Conservation (phyloP, 2,113 vertebrate genomes). For the Pangasianodon hypophthalmus region DNA sequence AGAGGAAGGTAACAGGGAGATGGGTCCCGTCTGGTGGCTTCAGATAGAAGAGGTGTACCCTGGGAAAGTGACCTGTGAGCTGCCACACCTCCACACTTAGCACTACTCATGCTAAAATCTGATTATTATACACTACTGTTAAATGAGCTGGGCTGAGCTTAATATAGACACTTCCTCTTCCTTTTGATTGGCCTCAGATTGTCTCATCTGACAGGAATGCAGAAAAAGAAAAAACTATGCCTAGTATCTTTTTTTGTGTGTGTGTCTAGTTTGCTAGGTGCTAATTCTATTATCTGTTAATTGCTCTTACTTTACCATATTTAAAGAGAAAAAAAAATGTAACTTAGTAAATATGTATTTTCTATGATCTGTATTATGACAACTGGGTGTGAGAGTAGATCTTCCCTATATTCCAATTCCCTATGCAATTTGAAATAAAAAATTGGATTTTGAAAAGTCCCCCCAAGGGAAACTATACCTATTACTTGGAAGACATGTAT, state of each 20-base stretch:
- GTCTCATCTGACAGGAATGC: slow-evolving; percentile 46
- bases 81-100: slow-evolving; percentile 45
- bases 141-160: slow-evolving; percentile 34
- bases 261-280: slow-evolving; percentile 6
- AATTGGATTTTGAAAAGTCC: too few species aligned
- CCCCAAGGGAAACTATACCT: not conserved
- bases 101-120: slow-evolving; percentile 8
- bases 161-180: slow-evolving; percentile 48
- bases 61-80: slow-evolving; percentile 58
- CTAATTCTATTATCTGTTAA: not conserved
- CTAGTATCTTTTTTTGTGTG: not conserved
- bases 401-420: not conserved
- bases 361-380: not conserved
- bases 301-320: not conserved
- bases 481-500: not conserved
- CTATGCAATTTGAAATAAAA: not conserved
- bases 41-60: slow-evolving; percentile 57
- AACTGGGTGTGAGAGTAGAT: not conserved
- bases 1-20: slow-evolving; percentile 56
- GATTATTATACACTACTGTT: slow-evolving; percentile 47
- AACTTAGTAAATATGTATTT: not conserved
- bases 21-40: slow-evolving; percentile 49
- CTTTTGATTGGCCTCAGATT: slow-evolving; percentile 27
- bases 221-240: not conserved
- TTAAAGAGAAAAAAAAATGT: not conserved